Base-by-base conservation (phyloP, 2,797 vertebrate species). In the Craterocephalus amniculus region DNA sequence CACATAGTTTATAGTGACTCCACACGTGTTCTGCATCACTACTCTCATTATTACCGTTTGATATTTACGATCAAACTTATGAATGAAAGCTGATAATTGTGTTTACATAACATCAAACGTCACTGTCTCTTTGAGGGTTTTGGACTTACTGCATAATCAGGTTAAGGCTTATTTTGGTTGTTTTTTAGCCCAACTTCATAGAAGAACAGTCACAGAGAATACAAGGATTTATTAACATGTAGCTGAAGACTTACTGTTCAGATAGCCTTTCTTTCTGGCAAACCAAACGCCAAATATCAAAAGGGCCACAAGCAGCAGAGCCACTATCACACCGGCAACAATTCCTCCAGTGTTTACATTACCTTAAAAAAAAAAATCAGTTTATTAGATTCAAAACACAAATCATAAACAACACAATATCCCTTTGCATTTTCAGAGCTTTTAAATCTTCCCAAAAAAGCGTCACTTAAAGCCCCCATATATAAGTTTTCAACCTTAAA, bases 261-360 rank as follows among this genome's bases (percentile, higher is more conserved):
- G 92, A 89, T 94, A 97, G 86, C 97, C 97, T 34, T 95, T 95
- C 70, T 93, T 95, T 43, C 94, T 74, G 65, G 96, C 96, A 5
- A 92, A 98, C 97, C 96, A 98, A 89, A 98, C 0, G 1, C 89
- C 97, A 9, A 96, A 87, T 57, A 56, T 83, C 58, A 95, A 79
- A 2, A 96, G 34, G 0, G 20, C 93, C 36, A 98, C 58, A 0
- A 97, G 87, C 63, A 98, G 86, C 18, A 97, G 88, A 10, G 89
- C 88, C 5, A 98, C 81, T 0, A 99, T 90, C 0, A 99, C 95
- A 0, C 94, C 97, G 0, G 96, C 97, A 69, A 95, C 96, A 0
- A 99, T 97, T 14, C 94, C 96, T 0, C 96, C 96, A 0, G 93
- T 92, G 14, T 98, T 99, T 7, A 92, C 2, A 67, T 97, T 96